These are phyloP conservation scores for Eulithis testata DNA, from an alignment of 2,888 invertebrate species.

Conservation along the genomic window DNA sequence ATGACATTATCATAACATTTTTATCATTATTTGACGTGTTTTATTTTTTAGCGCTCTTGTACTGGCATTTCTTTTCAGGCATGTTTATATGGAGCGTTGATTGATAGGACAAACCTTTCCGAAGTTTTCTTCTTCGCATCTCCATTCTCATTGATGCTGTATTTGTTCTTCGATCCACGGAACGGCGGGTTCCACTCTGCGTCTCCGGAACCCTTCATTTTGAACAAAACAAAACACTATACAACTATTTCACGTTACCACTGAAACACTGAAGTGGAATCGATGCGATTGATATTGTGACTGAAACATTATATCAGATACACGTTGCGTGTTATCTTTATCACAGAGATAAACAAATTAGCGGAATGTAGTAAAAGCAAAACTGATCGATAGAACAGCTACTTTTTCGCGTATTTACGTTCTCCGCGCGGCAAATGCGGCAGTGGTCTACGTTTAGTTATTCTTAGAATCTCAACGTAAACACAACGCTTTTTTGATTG, in stretches of 20 bases:
- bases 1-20: too few relatives aligned
- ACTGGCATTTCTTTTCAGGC: too few relatives aligned
- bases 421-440: constrained; percentile 8
- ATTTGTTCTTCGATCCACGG: constrained; percentile 44
- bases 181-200: constrained; percentile 48
- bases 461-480: constrained; percentile 32
- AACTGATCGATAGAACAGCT: constrained; percentile 31
- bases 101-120: constrained; percentile 43
- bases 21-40: too few relatives aligned
- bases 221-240: constrained; percentile 34
- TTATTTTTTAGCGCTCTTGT: too few relatives aligned
- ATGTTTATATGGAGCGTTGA: too few relatives aligned
- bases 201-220: constrained; percentile 52
- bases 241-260: constrained; percentile 1
- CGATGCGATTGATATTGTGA: constrained; percentile 24
- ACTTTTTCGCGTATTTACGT: constrained; percentile 20
- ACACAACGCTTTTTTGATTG: constrained; percentile 11
- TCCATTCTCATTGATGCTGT: constrained; percentile 46
- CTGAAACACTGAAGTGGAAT: constrained; percentile 18
- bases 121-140: constrained; percentile 41
- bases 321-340: constrained; percentile 51
- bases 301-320: constrained; percentile 37
- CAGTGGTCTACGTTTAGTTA: constrained; percentile 18
- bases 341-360: constrained; percentile 38
- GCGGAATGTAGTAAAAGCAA: constrained; percentile 12